Evolutionary conservation across 2,113 vertebrate genomes (phyloP).

Genomic region (Morphnarchus princeps): DNA sequence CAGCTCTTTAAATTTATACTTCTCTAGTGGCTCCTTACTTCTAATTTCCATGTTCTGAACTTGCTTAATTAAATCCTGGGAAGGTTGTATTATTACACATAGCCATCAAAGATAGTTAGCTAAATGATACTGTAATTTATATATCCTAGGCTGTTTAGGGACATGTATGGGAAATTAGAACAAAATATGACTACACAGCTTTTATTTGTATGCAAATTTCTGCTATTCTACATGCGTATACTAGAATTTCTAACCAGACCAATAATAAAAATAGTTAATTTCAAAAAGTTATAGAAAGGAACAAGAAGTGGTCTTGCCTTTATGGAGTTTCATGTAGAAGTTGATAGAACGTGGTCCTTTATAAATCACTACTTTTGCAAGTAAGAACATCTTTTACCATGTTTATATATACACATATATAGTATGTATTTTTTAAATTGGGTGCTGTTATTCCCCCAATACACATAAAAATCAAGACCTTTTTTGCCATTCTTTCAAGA

Average conservation of each 20-base stretch:
- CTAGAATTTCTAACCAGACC: neutral
- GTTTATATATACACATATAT: neutral
- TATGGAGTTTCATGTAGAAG: neutral
- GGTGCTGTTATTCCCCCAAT: neutral
- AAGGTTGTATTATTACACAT: neutral
- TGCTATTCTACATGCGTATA: neutral
- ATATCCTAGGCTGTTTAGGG: neutral
- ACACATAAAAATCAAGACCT: neutral
- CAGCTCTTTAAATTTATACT: slow-evolving; percentile 35
- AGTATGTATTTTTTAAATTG: neutral
- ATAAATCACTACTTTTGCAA: neutral
- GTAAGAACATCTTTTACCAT: neutral
- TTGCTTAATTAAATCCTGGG: slow-evolving; percentile 47
- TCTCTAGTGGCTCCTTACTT: slow-evolving; percentile 34
- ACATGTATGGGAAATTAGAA: neutral
- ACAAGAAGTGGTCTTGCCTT: neutral
- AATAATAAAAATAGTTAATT: neutral
- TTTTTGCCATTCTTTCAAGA: neutral
- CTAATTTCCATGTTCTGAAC: slow-evolving; percentile 22
- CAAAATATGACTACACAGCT: neutral
- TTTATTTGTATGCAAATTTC: slow-evolving; percentile 25
- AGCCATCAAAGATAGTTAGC: slow-evolving; percentile 9
- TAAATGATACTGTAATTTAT: slow-evolving; percentile 39
- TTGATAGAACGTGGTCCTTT: neutral
- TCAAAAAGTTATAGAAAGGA: neutral